phyloP scores from a whole-genome alignment of 2,888 invertebrate species.

The Platycnemis pennipes region DNA sequence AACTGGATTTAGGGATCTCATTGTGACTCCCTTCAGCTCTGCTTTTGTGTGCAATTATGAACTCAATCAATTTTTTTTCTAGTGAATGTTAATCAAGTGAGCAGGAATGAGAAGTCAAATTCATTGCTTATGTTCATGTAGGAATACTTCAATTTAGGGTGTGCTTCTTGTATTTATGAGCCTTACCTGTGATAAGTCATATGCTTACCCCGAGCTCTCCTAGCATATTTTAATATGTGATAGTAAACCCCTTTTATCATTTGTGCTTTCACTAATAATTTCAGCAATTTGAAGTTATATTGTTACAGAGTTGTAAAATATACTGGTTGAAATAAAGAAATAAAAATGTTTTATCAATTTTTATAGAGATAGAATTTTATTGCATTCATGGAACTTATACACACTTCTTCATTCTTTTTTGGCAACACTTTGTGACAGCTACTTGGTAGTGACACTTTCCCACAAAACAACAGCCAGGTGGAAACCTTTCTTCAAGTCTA shows the following conservation, averaged over 20 bases:
- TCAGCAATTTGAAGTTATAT: background rate
- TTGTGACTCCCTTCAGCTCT: background rate
- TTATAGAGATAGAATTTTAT: constrained; percentile 80
- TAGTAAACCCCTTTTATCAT: background rate
- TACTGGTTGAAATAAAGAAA: constrained; percentile 39
- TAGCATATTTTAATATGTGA: too few species aligned
- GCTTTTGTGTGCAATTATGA: background rate
- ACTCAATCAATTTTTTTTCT: background rate
- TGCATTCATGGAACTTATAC: constrained; percentile 81
- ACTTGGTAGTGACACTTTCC: constrained; percentile 70
- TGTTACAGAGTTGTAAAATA: background rate
- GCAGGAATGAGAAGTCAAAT: background rate
- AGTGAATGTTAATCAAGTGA: background rate
- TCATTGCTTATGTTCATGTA: background rate
- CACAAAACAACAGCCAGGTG: constrained; percentile 19
- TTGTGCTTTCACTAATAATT: background rate
- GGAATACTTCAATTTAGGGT: background rate
- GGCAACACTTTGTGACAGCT: constrained; percentile 70
- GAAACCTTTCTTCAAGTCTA: constrained; percentile 37
- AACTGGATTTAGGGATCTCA: background rate
- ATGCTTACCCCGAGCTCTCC: background rate
- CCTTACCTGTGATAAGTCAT: background rate
- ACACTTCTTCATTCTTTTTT: constrained; percentile 78
- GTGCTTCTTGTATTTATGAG: background rate
- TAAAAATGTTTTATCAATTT: constrained; percentile 50